A percentile compares a stretch with the other conserved stretches of the same genome.
phyloP scores from a whole-genome alignment of 2,113 vertebrate genomes.

The Neodon shergylaensis region DNA sequence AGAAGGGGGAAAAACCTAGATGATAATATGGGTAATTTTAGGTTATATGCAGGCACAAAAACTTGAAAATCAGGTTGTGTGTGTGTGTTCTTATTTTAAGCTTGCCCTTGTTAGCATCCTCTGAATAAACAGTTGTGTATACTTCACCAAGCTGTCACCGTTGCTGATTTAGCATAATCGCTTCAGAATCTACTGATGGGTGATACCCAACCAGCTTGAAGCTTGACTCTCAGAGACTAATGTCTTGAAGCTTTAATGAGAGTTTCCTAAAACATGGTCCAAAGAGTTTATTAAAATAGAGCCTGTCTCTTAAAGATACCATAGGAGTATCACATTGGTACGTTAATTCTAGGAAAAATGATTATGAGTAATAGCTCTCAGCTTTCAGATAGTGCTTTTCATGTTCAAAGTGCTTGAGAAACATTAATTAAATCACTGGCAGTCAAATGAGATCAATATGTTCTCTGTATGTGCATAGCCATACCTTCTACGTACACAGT shows the following conservation, averaged over 20 bases:
- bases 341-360: slow-evolving; percentile 79
- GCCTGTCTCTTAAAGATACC: slow-evolving; percentile 73
- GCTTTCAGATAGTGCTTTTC: slow-evolving; percentile 79
- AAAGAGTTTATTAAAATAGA: slow-evolving; percentile 64
- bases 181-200: slow-evolving; percentile 84
- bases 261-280: slow-evolving; percentile 78
- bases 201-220: slow-evolving; percentile 82
- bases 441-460: slow-evolving; percentile 83
- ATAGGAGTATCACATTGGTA: slow-evolving; percentile 76
- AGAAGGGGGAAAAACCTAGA: slow-evolving; percentile 37
- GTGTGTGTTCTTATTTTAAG: slow-evolving; percentile 86
- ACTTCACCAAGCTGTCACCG: slow-evolving; percentile 87
- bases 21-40: slow-evolving; percentile 85
- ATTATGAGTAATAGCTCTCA: slow-evolving; percentile 78
- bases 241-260: slow-evolving; percentile 82
- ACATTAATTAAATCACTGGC: slow-evolving; percentile 81
- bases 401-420: slow-evolving; percentile 80
- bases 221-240: slow-evolving; percentile 80
- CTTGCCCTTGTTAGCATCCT: slow-evolving; percentile 86
- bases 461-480: slow-evolving; percentile 76
- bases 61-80: slow-evolving; percentile 85
- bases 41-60: slow-evolving; percentile 84
- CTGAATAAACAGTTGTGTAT: slow-evolving; percentile 87
- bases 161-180: slow-evolving; percentile 85
- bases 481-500: slow-evolving; percentile 67